A percentile compares a stretch with the other conserved stretches of the same genome.
These are phyloP conservation scores for Catocala fraxini DNA, from an alignment of 2,888 invertebrate genomes.

Conservation along the genomic window DNA sequence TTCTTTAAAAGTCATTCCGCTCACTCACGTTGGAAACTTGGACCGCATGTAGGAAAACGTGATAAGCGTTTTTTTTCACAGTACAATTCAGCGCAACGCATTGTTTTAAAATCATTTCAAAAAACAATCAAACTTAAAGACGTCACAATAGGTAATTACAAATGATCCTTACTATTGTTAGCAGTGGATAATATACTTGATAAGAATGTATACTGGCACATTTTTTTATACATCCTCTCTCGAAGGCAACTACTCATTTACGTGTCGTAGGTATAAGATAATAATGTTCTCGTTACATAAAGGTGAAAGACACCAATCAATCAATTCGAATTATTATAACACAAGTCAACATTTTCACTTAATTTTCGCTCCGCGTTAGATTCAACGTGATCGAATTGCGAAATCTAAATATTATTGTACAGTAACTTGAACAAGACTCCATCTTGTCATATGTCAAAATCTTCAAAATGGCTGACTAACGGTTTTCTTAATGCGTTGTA, in stretches of 20 bases:
- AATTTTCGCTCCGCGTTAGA: slow-evolving; percentile 49
- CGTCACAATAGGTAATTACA: slow-evolving; percentile 73
- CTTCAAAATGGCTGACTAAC: neutral
- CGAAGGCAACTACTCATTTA: slow-evolving; percentile 35
- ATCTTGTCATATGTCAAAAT: too few relatives aligned
- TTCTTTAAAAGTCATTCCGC: slow-evolving; percentile 57
- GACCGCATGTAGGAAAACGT: slow-evolving; percentile 71
- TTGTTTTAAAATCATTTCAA: slow-evolving; percentile 64
- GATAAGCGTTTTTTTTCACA: slow-evolving; percentile 63
- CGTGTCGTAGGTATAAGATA: neutral
- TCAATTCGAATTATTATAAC: neutral
- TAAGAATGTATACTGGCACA: slow-evolving; percentile 63
- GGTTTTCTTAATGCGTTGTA: slow-evolving; percentile 12
- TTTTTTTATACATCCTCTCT: slow-evolving; percentile 76
- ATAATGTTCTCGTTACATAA: slow-evolving; percentile 50
- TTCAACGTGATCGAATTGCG: slow-evolving; percentile 66
- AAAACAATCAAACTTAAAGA: slow-evolving; percentile 64
- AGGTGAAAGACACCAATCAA: slow-evolving; percentile 30
- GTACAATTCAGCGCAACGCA: slow-evolving; percentile 58
- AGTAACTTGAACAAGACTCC: slow-evolving; percentile 36
- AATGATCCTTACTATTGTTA: slow-evolving; percentile 79
- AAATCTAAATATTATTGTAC: slow-evolving; percentile 61
- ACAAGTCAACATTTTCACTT: neutral
- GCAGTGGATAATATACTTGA: slow-evolving; percentile 69
- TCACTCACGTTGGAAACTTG: slow-evolving; percentile 63